phyloP scores from a whole-genome alignment of 2,888 invertebrate species.

The Agonopterix alstromeriana region DNA sequence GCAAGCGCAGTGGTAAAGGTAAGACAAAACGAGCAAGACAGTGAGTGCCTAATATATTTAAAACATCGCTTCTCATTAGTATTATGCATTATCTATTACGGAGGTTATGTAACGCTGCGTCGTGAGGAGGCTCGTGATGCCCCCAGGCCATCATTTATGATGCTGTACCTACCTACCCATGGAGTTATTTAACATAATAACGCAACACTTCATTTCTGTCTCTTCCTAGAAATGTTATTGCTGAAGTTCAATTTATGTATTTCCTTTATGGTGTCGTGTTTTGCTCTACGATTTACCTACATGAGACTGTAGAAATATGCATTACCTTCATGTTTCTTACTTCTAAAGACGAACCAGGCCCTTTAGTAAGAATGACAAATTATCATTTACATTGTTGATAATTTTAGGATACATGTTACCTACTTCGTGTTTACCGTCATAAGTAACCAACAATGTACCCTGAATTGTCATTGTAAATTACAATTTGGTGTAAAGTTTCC shows the following conservation, averaged over 20 bases:
- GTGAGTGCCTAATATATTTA: slow-evolving; percentile 55
- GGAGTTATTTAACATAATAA: background rate
- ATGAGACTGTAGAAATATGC: too few relatives aligned
- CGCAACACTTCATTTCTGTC: background rate
- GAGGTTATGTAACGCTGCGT: slow-evolving; percentile 45
- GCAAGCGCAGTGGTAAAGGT: too few relatives aligned
- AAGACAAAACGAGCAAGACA: slow-evolving; percentile 42
- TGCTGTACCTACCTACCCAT: background rate
- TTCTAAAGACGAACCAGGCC: too few relatives aligned
- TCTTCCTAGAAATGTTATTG: background rate
- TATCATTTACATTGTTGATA: too few relatives aligned
- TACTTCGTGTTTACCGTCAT: too few relatives aligned
- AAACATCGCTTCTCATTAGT: slow-evolving; percentile 68
- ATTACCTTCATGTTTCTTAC: too few relatives aligned
- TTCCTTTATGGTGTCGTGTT: background rate
- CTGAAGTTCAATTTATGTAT: background rate
- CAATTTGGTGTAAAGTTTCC: too few relatives aligned
- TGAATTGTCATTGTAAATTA: too few relatives aligned
- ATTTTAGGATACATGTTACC: too few relatives aligned
- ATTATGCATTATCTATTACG: slow-evolving; percentile 67
- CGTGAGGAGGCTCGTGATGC: slow-evolving; percentile 46
- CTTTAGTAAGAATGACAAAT: too few relatives aligned
- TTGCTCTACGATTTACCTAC: too few relatives aligned
- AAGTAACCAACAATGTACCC: too few relatives aligned
- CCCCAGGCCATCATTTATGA: slow-evolving; percentile 45